Evolutionary conservation across 2,888 invertebrate species (phyloP).

Genomic region (Mimumesa dahlbomi): DNA sequence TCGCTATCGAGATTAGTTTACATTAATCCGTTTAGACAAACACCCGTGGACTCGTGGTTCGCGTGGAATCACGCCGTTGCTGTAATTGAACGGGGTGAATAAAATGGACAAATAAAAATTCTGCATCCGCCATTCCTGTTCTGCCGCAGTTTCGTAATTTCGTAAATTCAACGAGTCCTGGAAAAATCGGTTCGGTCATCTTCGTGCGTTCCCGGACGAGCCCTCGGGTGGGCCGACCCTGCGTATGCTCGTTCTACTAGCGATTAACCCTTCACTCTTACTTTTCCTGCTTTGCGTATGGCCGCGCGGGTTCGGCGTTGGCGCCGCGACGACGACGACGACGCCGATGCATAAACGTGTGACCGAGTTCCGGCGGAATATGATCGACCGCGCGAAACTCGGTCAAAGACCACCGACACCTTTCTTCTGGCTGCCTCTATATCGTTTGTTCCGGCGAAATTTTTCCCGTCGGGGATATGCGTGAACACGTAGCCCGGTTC

Average conservation of each 20-base stretch:
- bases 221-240: conserved; percentile 30
- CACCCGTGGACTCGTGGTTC: too few relatives aligned
- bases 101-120: conserved; percentile 43
- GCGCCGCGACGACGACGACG: conserved; percentile 60
- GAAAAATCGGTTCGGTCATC: conserved; percentile 21
- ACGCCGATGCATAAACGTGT: conserved; percentile 65
- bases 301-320: conserved; percentile 52
- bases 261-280: conserved; percentile 60
- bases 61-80: too few relatives aligned
- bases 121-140: conserved; percentile 7
- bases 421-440: conserved; percentile 52
- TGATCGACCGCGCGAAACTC: conserved; percentile 69
- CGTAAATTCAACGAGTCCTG: too few relatives aligned
- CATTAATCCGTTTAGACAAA: too few relatives aligned
- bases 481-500: conserved; percentile 45
- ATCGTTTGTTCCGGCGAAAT: conserved; percentile 44
- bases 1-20: too few relatives aligned
- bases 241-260: conserved; percentile 41
- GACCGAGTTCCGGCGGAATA: conserved; percentile 69
- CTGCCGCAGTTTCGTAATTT: conserved; percentile 1
- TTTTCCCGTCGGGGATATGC: conserved; percentile 49
- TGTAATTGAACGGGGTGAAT: too few relatives aligned
- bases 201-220: conserved; percentile 16
- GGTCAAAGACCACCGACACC: conserved; percentile 70
- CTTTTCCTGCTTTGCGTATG: conserved; percentile 56